A percentile compares a stretch with the other conserved stretches of the same genome.
Evolutionary conservation across 2,113 vertebrate species (phyloP).

Genomic region (Sinosuthora webbiana): DNA sequence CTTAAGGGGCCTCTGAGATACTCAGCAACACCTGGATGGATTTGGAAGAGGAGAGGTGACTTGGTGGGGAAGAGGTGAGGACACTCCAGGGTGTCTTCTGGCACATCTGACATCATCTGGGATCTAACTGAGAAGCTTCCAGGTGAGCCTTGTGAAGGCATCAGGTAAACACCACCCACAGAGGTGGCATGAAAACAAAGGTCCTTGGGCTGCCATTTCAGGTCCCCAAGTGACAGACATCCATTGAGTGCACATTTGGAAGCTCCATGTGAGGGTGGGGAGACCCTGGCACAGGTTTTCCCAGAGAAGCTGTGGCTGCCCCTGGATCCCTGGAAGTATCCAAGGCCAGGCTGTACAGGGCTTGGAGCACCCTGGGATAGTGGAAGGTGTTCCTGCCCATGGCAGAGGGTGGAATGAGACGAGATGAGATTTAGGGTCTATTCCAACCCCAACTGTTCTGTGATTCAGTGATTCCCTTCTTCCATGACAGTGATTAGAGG

Average conservation of each 20-base stretch:
- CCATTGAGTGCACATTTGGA: background rate
- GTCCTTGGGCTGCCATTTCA: background rate
- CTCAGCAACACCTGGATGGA: background rate
- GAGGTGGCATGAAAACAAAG: background rate
- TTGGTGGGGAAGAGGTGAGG: background rate
- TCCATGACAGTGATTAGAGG: background rate
- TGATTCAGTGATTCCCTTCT: background rate
- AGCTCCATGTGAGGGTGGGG: rapidly evolving
- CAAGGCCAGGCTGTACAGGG: rapidly evolving
- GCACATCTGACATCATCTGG: rapidly evolving
- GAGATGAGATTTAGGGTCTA: rapidly evolving
- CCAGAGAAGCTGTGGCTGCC: background rate
- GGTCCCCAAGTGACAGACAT: background rate
- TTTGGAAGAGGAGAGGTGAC: background rate
- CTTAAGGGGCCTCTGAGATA: background rate
- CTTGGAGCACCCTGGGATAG: background rate
- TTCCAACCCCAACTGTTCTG: background rate
- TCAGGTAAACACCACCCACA: background rate
- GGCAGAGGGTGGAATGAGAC: rapidly evolving
- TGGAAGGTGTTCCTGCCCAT: background rate
- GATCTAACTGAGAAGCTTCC: background rate
- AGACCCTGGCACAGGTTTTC: rapidly evolving
- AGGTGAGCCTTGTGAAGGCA: background rate
- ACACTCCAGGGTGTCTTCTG: background rate
- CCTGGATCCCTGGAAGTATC: background rate